Evolutionary conservation across 2,888 invertebrate genomes (phyloP).

Genomic region (Melanophora roralis): DNA sequence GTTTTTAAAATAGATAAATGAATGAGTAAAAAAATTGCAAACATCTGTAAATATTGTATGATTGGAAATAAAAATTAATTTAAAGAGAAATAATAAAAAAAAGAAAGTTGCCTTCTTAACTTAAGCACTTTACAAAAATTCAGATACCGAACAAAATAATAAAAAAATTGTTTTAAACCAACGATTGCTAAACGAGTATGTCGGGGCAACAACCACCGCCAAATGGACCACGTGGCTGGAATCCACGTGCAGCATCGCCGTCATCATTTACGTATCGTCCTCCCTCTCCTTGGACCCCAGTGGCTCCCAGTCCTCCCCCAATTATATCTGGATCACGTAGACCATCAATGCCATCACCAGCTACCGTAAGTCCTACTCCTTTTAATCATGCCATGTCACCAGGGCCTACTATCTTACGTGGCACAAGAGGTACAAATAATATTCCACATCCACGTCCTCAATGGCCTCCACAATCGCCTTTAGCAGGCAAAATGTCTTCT

Average conservation of each 20-base stretch:
- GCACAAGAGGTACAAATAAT: conserved; percentile 75
- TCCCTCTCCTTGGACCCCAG: conserved; percentile 83
- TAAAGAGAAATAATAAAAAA: background rate
- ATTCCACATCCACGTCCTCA: conserved; percentile 83
- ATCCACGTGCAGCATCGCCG: conserved; percentile 77
- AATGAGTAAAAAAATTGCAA: conserved; percentile 61
- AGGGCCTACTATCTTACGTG: conserved; percentile 77
- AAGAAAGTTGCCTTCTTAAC: background rate
- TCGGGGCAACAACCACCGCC: conserved; percentile 75
- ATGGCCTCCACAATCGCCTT: conserved; percentile 78
- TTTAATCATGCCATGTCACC: conserved; percentile 78
- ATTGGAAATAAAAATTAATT: conserved; percentile 12
- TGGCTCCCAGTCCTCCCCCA: conserved; percentile 84
- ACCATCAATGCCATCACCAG: conserved; percentile 75
- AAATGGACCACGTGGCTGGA: conserved; percentile 76
- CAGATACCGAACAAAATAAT: no score
- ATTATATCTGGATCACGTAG: conserved; percentile 82
- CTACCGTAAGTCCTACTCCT: conserved; percentile 69
- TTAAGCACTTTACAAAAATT: background rate
- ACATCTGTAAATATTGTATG: background rate
- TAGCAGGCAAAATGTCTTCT: conserved; percentile 73
- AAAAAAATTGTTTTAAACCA: background rate
- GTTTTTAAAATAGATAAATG: conserved; percentile 11
- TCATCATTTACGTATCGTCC: conserved; percentile 84
- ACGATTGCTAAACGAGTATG: conserved; percentile 70